These are phyloP conservation scores for Leiothrix lutea DNA, from an alignment of 2,113 vertebrate species.

Conservation along the genomic window DNA sequence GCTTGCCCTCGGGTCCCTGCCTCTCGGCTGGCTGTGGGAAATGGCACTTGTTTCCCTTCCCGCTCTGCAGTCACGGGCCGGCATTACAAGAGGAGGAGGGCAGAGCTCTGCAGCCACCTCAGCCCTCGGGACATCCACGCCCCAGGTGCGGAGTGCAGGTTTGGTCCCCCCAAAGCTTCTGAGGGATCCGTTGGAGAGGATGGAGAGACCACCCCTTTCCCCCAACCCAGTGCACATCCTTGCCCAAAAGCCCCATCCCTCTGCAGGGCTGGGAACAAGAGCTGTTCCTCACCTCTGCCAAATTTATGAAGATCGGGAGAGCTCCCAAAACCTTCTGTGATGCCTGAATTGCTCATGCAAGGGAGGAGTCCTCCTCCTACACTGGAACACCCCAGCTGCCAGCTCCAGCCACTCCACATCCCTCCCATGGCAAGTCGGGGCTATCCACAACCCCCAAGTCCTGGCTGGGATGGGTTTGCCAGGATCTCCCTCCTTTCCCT, in stretches of 20 bases:
- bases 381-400: background rate
- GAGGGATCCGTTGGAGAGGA: fast-evolving
- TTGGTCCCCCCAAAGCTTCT: background rate
- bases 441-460: background rate
- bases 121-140: background rate
- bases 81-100: no score
- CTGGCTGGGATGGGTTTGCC: background rate
- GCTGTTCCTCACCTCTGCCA: background rate
- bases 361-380: conserved; percentile 1
- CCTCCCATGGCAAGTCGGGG: background rate
- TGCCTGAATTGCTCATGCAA: background rate
- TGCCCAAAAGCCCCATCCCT: background rate
- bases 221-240: background rate
- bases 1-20: background rate
- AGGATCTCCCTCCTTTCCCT: background rate
- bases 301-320: background rate
- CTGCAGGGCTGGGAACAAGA: background rate
- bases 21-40: conserved; percentile 30
- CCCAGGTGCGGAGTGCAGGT: fast-evolving
- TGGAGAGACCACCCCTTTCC: background rate
- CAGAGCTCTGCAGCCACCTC: background rate
- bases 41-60: conserved; percentile 8
- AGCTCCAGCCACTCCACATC: background rate
- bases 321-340: background rate
- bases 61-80: fast-evolving